Conservation (phyloP, 2,888 invertebrate species). For the Chloromyia formosa region DNA sequence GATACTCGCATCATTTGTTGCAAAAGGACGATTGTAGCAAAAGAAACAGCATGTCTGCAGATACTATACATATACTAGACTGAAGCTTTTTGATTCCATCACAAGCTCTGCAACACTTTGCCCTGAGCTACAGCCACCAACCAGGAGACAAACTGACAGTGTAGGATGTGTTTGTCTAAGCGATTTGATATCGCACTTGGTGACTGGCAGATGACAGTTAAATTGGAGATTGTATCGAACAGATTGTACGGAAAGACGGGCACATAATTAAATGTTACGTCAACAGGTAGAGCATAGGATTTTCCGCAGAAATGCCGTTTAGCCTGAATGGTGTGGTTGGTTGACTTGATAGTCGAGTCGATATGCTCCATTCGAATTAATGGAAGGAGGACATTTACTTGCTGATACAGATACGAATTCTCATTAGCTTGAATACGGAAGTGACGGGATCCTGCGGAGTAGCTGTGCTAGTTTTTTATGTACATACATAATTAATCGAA, state of each 20-base stretch:
- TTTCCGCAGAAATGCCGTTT: neutral
- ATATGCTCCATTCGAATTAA: neutral
- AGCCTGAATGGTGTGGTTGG: neutral
- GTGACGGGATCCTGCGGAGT: neutral
- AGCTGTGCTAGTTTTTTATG: neutral
- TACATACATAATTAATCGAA: conserved; percentile 9
- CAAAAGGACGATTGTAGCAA: too few relatives aligned
- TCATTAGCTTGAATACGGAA: neutral
- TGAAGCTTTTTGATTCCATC: neutral
- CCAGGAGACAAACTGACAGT: conserved; percentile 2
- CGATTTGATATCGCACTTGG: conserved; percentile 35
- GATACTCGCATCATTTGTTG: too few relatives aligned
- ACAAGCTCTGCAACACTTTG: too few relatives aligned
- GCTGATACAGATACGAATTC: neutral
- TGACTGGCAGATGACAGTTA: conserved; percentile 43
- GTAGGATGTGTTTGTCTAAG: conserved; percentile 9
- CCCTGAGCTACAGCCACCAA: neutral
- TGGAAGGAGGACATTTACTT: neutral
- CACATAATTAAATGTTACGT: conserved; percentile 44
- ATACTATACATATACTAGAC: neutral
- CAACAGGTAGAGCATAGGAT: conserved; percentile 30
- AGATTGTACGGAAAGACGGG: conserved; percentile 40
- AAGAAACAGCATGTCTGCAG: neutral
- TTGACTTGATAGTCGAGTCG: neutral
- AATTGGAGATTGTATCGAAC: conserved; percentile 41